Base-by-base conservation (phyloP, 2,113 vertebrate species). In the Cathartes aura region DNA sequence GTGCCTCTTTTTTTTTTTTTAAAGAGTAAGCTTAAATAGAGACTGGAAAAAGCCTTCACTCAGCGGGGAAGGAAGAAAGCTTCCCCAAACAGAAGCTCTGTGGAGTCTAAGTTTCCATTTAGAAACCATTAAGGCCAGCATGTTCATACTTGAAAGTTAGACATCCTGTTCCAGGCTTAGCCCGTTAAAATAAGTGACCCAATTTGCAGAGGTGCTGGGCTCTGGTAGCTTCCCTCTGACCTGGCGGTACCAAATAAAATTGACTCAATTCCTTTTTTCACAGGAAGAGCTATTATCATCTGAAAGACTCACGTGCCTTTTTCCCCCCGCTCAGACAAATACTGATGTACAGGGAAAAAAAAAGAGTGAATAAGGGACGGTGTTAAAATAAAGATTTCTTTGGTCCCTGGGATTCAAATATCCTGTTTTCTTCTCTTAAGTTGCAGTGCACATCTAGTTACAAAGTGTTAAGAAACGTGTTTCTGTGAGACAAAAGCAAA, bases 111-210 rank as follows among this genome's bases (percentile, higher is more conserved):
- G 93, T 85, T 95, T 94, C 87, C 91, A 93, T 96, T 96, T 82
- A 96, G 94, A 91, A 93, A 82, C 84, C 91, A 96, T 89, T 97
- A 94, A 96, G 89, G 78, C 89, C 84, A 76, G 36, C 1, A 11
- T 82, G 89, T 80, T 97, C 91, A 82, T 64, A 95, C 48, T 87
- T 97, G 64, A 93, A 97, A 96, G 91, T 93, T 50, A 90, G 81
- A 94, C 93, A 91, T 94, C 93, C 95, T 97, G 96, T 96, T 96
- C 93, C 94, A 91, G 75, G 82, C 84, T 95, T 84, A 82, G 91
- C 47, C 84, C 38, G 3, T 82, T 94, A 83, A 96, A 97, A 97
- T 96, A 92, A 97, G 76, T 95, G 96, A 97, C 94, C 93, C 67
- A 94, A 43, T 96, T 96, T 83, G 50, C 62, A 91, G 58, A 88